Percentiles rank a stretch among this genome's conserved stretches.
Conservation (phyloP, 1,140 invertebrate genomes). For the Bilobella aurantiaca region DNA sequence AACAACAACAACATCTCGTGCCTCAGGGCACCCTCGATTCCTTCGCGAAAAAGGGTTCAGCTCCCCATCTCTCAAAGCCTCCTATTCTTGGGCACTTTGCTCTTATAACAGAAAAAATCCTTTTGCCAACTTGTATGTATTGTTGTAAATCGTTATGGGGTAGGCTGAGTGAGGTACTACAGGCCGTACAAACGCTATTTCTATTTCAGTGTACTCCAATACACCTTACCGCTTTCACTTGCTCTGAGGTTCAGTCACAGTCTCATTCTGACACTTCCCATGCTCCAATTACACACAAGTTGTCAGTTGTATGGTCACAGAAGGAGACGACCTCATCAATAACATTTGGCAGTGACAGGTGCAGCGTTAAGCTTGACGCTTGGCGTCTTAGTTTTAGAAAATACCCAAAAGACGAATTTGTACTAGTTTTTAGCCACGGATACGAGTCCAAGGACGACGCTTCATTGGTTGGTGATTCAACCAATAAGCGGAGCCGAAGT, state of each 20-base stretch:
- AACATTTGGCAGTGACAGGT: neutral
- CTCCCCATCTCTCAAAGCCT: too few relatives aligned
- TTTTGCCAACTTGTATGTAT: neutral
- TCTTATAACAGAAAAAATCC: neutral
- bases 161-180: neutral
- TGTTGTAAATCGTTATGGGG: neutral
- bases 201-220: neutral
- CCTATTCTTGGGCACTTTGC: neutral
- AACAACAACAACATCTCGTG: neutral
- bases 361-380: neutral
- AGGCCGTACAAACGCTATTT: neutral
- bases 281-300: neutral
- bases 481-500: too few relatives aligned
- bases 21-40: neutral
- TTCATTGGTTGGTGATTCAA: too few relatives aligned
- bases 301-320: neutral
- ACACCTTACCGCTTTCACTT: conserved; percentile 1
- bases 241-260: neutral
- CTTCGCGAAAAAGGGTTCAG: neutral
- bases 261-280: conserved; percentile 5
- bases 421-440: too few relatives aligned
- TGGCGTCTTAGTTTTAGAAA: too few relatives aligned
- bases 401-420: too few relatives aligned
- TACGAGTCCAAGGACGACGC: too few relatives aligned
- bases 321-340: neutral